These are phyloP conservation scores for Asteroscopus sphinx DNA, from an alignment of 2,888 invertebrate species.

Conservation along the genomic window DNA sequence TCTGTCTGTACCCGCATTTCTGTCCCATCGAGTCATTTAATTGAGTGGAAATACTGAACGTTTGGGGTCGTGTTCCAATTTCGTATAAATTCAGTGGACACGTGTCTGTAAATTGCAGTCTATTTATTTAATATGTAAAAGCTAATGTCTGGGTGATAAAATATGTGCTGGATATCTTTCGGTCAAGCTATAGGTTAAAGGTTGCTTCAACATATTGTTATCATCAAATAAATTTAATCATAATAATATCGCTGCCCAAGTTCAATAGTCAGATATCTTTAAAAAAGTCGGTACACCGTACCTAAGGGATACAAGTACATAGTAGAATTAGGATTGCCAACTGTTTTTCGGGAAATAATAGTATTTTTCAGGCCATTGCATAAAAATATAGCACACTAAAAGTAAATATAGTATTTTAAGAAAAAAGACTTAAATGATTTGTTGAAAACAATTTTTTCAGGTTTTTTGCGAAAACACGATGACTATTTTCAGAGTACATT, in stretches of 20 bases:
- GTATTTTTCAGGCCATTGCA: too few relatives aligned
- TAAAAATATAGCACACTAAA: too few relatives aligned
- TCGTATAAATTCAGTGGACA: slow-evolving; percentile 68
- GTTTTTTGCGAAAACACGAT: too few relatives aligned
- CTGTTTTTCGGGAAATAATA: too few relatives aligned
- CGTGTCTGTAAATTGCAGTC: slow-evolving; percentile 58
- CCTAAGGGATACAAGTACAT: too few relatives aligned
- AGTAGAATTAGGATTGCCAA: too few relatives aligned
- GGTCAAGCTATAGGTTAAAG: not conserved
- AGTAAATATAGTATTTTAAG: too few relatives aligned
- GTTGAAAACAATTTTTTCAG: too few relatives aligned
- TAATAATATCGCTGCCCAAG: not conserved
- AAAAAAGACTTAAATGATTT: too few relatives aligned
- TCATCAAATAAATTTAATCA: not conserved
- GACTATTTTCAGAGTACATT: too few relatives aligned
- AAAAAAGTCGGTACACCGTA: too few relatives aligned
- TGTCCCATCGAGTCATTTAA: slow-evolving; percentile 81
- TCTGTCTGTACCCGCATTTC: slow-evolving; percentile 77
- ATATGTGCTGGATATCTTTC: slow-evolving; percentile 22
- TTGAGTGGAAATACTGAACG: slow-evolving; percentile 79
- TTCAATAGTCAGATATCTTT: too few relatives aligned
- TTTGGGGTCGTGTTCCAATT: slow-evolving; percentile 69
- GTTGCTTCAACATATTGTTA: not conserved
- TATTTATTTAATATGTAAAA: slow-evolving; percentile 51
- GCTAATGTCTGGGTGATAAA: slow-evolving; percentile 40